These are phyloP conservation scores for Sebastes oblongus DNA, from an alignment of 2,797 vertebrate species.

Conservation along the genomic window DNA sequence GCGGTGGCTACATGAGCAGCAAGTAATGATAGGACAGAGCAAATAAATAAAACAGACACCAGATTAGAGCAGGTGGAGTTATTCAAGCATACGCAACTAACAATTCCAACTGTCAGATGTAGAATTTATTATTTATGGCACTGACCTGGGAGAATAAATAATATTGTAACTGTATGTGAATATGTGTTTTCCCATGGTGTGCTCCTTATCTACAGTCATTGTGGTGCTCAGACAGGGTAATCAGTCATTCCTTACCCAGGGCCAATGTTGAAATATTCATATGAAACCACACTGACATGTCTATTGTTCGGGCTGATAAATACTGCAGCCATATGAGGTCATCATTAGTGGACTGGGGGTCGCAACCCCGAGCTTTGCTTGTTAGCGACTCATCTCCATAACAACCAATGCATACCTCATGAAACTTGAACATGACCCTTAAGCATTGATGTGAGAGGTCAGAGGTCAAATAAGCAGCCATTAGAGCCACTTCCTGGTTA, in stretches of 20 bases:
- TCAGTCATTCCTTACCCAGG: constrained; percentile 61
- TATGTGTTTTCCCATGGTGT: constrained; percentile 50
- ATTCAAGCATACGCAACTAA: constrained; percentile 25
- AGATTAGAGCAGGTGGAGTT: constrained; percentile 34
- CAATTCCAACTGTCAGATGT: constrained; percentile 24
- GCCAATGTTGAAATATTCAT: constrained; percentile 68
- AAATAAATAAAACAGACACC: constrained; percentile 16
- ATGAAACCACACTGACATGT: constrained; percentile 55
- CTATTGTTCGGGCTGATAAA: constrained; percentile 67
- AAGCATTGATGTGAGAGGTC: constrained; percentile 80
- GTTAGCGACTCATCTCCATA: constrained; percentile 67
- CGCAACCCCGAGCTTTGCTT: constrained; percentile 51
- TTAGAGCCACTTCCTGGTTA: constrained; percentile 89
- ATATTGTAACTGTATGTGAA: constrained; percentile 53
- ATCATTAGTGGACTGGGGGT: constrained; percentile 67
- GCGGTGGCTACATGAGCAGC: not conserved
- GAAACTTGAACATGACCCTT: constrained; percentile 89
- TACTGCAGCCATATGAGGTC: constrained; percentile 64
- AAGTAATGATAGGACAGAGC: not conserved
- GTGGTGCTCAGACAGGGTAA: constrained; percentile 64
- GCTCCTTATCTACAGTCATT: constrained; percentile 59
- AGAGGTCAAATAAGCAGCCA: constrained; percentile 83
- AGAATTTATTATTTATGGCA: constrained; percentile 48
- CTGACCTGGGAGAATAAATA: constrained; percentile 54
- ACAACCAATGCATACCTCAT: constrained; percentile 52